Evolutionary conservation across 2,113 vertebrate genomes (phyloP), one percentile per base, ranked within the genome.

Genomic region (Talpa occidentalis): DNA sequence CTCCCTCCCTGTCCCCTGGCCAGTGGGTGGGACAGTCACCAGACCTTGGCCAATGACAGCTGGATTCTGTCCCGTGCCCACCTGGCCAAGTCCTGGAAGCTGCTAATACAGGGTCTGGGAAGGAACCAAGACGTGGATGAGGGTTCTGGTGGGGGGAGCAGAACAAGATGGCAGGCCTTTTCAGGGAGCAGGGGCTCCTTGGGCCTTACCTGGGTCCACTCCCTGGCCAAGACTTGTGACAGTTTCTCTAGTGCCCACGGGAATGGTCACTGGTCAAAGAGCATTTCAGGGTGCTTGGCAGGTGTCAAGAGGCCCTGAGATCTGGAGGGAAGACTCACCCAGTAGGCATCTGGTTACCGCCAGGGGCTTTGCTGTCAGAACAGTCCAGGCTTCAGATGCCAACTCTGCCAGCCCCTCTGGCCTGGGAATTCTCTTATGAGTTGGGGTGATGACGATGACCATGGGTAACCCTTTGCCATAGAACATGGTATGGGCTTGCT

Each of bases 21-120:
- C 88, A 72, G 10, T 44, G 77, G 11, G 10, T 60, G 70, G 22
- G 5, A 44, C 44, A 44, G 44, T 10, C 10, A 44, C 44, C 10
- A 10, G 44, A 10, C 44, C 44, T 44, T 44, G 44, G 12, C 10
- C 1, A 0, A 3, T 0, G 16, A 40, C 2, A 22, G 9, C 56
- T 83, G 5, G 11, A 1, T 70, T 42, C 52, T 28, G 42, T 26
- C 3, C 16, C 40, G 22, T 11, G 17, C 42, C 42, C 49, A 49
- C 28, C 9, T 5, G 22, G 30, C 70, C 56, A 74, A 4, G 1
- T n/a, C 28, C 64, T 70, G 44, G 16, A 30, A 40, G 24, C 52
- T 54, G 52, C 66, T 64, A 14, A 35, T 42, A 17, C 10, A 16
- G 42, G 9, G 3, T 15, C 21, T 42, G 54, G 21, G 37, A 64